phyloP scores from a whole-genome alignment of 1,140 invertebrate genomes.

The Arion vulgaris region DNA sequence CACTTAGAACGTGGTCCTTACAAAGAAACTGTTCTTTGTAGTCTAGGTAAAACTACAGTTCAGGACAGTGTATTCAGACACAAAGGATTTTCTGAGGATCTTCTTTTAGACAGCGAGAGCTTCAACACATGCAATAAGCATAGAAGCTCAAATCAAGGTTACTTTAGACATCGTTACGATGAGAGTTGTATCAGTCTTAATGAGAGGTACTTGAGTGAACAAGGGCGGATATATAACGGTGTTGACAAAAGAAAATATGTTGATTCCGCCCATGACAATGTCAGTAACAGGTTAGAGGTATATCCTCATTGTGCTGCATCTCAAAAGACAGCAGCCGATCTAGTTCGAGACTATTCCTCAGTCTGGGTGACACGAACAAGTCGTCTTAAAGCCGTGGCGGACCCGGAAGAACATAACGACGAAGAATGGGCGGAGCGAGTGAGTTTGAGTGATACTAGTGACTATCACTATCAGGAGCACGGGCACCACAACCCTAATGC shows the following conservation, averaged over 20 bases:
- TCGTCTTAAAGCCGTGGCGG: slow-evolving; percentile 25
- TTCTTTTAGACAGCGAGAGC: background rate
- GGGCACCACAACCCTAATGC: slow-evolving; percentile 12
- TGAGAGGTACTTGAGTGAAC: background rate
- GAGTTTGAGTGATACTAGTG: slow-evolving; percentile 26
- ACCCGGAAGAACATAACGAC: slow-evolving; percentile 11
- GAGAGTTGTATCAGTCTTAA: background rate
- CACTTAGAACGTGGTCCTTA: too few relatives aligned
- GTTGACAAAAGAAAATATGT: background rate
- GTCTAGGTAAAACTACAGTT: too few relatives aligned
- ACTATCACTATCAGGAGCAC: slow-evolving; percentile 12
- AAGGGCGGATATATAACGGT: background rate
- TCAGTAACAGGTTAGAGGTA: slow-evolving; percentile 2
- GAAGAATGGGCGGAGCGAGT: slow-evolving; percentile 36
- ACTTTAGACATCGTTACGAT: background rate
- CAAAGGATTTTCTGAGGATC: background rate
- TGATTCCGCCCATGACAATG: background rate
- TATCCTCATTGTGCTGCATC: slow-evolving; percentile 5
- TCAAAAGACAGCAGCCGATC: background rate
- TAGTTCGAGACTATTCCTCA: background rate
- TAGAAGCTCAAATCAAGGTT: background rate
- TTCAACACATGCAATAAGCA: background rate
- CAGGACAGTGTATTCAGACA: too few relatives aligned
- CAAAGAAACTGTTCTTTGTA: too few relatives aligned
- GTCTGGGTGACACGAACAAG: slow-evolving; percentile 22